phyloP scores from a whole-genome alignment of 2,113 vertebrate species.

The Redunca redunca region DNA sequence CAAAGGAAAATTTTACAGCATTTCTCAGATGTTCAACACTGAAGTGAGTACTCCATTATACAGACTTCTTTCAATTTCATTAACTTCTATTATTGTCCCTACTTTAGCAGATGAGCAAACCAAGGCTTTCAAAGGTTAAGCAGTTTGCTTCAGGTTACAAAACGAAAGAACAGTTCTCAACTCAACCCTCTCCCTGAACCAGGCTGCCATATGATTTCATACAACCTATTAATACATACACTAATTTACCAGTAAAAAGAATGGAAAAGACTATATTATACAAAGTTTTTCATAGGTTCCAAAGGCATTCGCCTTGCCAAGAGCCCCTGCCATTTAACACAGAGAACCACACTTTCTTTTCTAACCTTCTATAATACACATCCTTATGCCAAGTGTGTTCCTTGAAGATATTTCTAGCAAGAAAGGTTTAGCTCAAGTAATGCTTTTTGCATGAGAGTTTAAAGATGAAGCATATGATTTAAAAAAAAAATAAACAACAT shows the following conservation, averaged over 20 bases:
- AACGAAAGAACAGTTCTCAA: background rate
- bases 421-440: background rate
- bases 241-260: background rate
- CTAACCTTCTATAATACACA: background rate
- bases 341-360: background rate
- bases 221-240: background rate
- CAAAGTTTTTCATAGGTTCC: background rate
- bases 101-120: background rate
- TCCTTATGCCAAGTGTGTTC: background rate
- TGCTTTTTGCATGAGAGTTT: background rate
- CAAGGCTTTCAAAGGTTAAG: background rate
- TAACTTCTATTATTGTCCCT: background rate
- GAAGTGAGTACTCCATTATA: background rate
- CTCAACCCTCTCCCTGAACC: background rate
- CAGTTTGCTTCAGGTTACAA: background rate
- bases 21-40: background rate
- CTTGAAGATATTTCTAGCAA: background rate
- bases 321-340: background rate
- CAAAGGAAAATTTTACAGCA: constrained; percentile 17
- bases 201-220: background rate
- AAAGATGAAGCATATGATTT: constrained; percentile 34
- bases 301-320: background rate
- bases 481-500: background rate
- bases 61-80: background rate
- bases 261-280: background rate